These are phyloP conservation scores for Myotis davidii DNA, from an alignment of 2,113 vertebrate species.

Conservation along the genomic window DNA sequence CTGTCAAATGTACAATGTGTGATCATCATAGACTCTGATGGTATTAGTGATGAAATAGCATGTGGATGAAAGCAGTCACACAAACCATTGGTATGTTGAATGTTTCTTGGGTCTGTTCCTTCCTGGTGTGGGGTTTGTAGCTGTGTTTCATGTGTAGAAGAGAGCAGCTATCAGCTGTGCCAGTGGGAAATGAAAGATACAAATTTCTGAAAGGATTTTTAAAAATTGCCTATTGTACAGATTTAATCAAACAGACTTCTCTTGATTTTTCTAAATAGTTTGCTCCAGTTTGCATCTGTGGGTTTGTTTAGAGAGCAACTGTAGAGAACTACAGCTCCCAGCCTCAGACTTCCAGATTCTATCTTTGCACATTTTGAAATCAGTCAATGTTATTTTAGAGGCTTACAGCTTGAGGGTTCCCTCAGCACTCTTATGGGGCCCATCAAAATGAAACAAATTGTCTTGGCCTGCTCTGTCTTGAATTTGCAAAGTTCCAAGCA, in stretches of 20 bases:
- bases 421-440: background rate
- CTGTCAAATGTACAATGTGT: background rate
- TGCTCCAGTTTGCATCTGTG: background rate
- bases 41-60: background rate
- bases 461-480: background rate
- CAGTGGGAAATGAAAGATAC: background rate
- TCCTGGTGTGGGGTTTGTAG: background rate
- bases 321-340: background rate
- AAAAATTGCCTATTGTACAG: background rate
- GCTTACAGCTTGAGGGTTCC: background rate
- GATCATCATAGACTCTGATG: background rate
- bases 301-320: slow-evolving; percentile 10
- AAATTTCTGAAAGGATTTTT: background rate
- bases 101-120: slow-evolving; percentile 7
- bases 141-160: background rate
- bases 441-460: background rate
- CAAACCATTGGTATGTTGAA: background rate
- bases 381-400: background rate
- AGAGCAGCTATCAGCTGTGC: background rate
- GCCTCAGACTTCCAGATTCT: background rate
- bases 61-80: background rate
- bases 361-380: slow-evolving; percentile 27
- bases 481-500: slow-evolving; percentile 30
- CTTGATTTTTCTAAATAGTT: slow-evolving; percentile 23
- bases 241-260: background rate